A percentile compares a stretch with the other conserved stretches of the same genome.
Conservation (phyloP, 2,113 vertebrate genomes). For the Neofelis nebulosa region DNA sequence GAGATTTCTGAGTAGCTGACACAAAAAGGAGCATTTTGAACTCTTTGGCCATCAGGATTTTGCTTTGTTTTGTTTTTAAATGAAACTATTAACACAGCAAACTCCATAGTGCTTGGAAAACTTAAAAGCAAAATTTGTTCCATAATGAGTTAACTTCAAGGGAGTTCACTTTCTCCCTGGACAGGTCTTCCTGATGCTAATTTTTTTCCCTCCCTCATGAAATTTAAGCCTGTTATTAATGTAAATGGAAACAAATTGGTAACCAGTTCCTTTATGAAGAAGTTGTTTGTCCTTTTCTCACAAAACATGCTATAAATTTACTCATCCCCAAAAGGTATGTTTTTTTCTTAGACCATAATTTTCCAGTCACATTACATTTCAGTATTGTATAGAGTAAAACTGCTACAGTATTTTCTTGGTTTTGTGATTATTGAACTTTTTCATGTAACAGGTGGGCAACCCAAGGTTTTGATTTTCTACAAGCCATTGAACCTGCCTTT, state of each 20-base stretch:
- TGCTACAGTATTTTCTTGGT: rapidly evolving
- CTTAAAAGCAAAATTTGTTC: background rate
- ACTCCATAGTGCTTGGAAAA: background rate
- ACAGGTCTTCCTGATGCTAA: background rate
- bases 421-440: slow-evolving; percentile 14
- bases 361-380: background rate
- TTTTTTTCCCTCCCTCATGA: background rate
- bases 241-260: background rate
- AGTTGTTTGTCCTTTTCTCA: background rate
- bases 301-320: background rate
- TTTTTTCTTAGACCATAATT: background rate
- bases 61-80: background rate
- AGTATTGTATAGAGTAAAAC: rapidly evolving
- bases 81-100: background rate
- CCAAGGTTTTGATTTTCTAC: slow-evolving; percentile 99
- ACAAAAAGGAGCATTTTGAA: background rate
- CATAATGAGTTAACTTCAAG: background rate
- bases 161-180: background rate
- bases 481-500: slow-evolving; percentile 97
- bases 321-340: background rate
- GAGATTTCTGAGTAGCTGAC: background rate
- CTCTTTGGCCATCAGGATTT: background rate
- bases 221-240: background rate
- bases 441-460: slow-evolving; percentile 94
- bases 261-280: background rate